phyloP scores from a whole-genome alignment of 2,113 vertebrate genomes.

The Carassius auratus region DNA sequence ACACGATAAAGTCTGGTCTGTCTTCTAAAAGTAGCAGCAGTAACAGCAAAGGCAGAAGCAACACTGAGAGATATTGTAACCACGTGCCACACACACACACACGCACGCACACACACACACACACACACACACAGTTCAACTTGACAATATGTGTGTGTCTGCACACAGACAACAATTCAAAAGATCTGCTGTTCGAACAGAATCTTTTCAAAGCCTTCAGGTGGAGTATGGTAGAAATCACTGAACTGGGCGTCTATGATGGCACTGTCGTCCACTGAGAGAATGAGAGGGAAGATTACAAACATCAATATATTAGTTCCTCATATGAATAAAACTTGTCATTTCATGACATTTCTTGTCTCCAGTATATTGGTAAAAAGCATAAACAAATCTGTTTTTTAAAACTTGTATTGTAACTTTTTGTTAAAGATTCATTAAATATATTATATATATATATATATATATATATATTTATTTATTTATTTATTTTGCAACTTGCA shows the following conservation, averaged over 20 bases:
- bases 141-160: neutral
- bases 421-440: too few relatives aligned
- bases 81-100: slow-evolving; percentile 17
- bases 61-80: slow-evolving; percentile 35
- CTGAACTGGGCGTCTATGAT: slow-evolving; percentile 99
- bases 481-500: neutral
- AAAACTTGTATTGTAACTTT: neutral
- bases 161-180: slow-evolving; percentile 69
- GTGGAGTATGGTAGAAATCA: slow-evolving; percentile 95
- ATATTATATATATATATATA: too few relatives aligned
- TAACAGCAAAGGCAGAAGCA: slow-evolving; percentile 49
- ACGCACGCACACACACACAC: too few relatives aligned
- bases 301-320: neutral
- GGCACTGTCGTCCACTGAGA: slow-evolving; percentile 96
- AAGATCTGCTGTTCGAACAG: slow-evolving; percentile 99
- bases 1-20: slow-evolving; percentile 11
- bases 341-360: too few relatives aligned
- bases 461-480: neutral
- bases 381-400: neutral
- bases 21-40: slow-evolving; percentile 44
- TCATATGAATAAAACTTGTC: neutral
- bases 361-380: neutral
- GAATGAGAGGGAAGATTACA: slow-evolving; percentile 27
- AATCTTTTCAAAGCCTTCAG: slow-evolving; percentile 97
- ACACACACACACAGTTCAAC: neutral